Base-by-base conservation (phyloP, 1,140 invertebrate genomes). In the Pomacea maculata region DNA sequence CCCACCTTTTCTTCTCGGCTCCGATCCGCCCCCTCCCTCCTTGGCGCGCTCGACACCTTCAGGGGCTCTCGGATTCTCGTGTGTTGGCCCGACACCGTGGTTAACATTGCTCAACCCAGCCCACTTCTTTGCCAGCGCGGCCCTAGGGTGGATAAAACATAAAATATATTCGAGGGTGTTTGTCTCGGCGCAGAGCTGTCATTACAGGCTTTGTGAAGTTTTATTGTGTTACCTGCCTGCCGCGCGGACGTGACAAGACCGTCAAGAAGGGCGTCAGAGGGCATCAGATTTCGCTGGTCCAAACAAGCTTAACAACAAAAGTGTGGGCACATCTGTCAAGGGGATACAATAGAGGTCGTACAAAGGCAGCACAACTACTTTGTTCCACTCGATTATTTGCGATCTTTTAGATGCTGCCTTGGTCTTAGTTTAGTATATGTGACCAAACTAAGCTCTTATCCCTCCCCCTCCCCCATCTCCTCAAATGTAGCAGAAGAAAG, bases 201-300 rank as follows among this genome's bases (percentile, higher is more conserved):
- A 70, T 70, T 70, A 70, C 21, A n/a, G 67, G n/a, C 67, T 25
- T 70, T 70, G 29, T 70, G 67, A 25, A 25, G 67, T 70, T 70
- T 70, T 12, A 70, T 70, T 70, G 67, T 70, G 67, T 70, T 70
- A 70, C 67, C 67, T 70, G 67, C 11, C 67, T n/a, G 67, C 67
- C 29, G 67, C 21, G 14, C 21, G 11, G 29, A 12, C 67, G 21
- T 70, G 67, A n/a, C 21, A 11, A 21, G 67, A 11, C 67, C 67
- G 67, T 34, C 67, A 21, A 25, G 67, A 21, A 70, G 67, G 67
- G n/a, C n/a, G 21, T n/a, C 21, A 17, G 67, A 70, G 67, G 67
- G 67, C 57, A 61, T 70, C 67, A 11, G 67, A 34, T 70, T 70
- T 70, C 67, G 67, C 67, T 11, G 67, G 67, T 34, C 21, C 67